phyloP scores from a whole-genome alignment of 2,888 invertebrate species.

The Rutpela maculata region DNA sequence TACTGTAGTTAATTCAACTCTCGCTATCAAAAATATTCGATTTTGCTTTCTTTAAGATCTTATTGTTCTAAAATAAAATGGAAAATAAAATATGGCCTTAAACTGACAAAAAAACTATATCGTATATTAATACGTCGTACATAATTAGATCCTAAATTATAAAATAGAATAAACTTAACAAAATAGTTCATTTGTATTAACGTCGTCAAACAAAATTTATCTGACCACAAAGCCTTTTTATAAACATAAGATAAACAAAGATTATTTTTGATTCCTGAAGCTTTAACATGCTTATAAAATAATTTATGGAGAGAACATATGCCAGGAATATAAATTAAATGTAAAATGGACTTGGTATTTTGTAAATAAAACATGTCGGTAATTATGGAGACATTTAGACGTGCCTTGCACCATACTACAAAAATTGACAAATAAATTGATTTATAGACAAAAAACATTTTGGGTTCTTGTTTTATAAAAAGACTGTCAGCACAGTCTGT shows the following conservation, averaged over 20 bases:
- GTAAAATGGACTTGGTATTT: constrained; percentile 48
- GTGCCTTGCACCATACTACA: background rate
- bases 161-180: background rate
- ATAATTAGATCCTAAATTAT: background rate
- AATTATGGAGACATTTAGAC: constrained; percentile 9
- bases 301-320: constrained; percentile 54
- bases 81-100: no score
- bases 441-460: background rate
- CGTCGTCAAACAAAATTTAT: constrained; percentile 48
- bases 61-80: no score
- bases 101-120: no score
- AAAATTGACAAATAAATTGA: background rate
- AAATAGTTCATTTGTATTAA: background rate
- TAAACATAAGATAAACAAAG: constrained; percentile 64
- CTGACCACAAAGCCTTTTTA: constrained; percentile 58
- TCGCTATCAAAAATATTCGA: no score
- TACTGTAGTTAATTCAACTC: no score
- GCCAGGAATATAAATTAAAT: constrained; percentile 52
- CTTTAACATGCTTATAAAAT: constrained; percentile 52
- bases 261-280: constrained; percentile 64
- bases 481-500: no score
- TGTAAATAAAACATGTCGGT: constrained; percentile 47
- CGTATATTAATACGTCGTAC: no score
- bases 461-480: background rate
- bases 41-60: no score